A percentile compares a stretch with the other conserved stretches of the same genome.
Conservation (phyloP, 1,140 invertebrate species). For the Anastatus disparis region DNA sequence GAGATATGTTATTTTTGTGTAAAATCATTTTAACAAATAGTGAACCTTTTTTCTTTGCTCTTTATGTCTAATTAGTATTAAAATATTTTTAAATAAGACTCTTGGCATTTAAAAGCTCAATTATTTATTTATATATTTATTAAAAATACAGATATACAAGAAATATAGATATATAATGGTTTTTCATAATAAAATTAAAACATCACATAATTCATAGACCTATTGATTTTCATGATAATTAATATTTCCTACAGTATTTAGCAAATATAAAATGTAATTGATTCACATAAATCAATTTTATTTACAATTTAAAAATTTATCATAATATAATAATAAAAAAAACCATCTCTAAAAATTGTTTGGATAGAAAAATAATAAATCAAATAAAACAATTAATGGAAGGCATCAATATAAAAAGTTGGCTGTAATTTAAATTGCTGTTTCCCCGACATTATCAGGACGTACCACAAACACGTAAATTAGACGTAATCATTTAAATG, state of each 20-base stretch:
- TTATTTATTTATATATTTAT: too few species aligned
- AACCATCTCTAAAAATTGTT: constrained; percentile 34
- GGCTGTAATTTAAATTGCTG: constrained; percentile 22
- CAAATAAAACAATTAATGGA: constrained; percentile 39
- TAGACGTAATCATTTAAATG: constrained; percentile 29
- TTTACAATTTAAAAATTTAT: constrained; percentile 39
- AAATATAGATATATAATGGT: constrained; percentile 32
- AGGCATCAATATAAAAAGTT: constrained; percentile 24
- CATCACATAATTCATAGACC: constrained; percentile 38
- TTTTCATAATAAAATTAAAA: constrained; percentile 39
- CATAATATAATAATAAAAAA: constrained; percentile 23
- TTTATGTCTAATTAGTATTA: too few species aligned
- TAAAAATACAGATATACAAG: too few species aligned
- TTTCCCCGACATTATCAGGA: constrained; percentile 18
- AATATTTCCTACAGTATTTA: constrained; percentile 41
- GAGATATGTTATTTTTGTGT: too few species aligned
- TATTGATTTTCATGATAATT: constrained; percentile 38
- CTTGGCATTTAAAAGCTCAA: too few species aligned
- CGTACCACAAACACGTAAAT: constrained; percentile 22
- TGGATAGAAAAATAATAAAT: constrained; percentile 16
- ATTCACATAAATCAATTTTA: constrained; percentile 38
- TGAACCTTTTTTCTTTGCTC: too few species aligned
- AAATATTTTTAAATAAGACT: too few species aligned
- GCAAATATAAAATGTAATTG: constrained; percentile 37
- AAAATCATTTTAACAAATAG: too few species aligned